Evolutionary conservation across 1,140 invertebrate species (phyloP).

Genomic region (Tetraneura akinire): DNA sequence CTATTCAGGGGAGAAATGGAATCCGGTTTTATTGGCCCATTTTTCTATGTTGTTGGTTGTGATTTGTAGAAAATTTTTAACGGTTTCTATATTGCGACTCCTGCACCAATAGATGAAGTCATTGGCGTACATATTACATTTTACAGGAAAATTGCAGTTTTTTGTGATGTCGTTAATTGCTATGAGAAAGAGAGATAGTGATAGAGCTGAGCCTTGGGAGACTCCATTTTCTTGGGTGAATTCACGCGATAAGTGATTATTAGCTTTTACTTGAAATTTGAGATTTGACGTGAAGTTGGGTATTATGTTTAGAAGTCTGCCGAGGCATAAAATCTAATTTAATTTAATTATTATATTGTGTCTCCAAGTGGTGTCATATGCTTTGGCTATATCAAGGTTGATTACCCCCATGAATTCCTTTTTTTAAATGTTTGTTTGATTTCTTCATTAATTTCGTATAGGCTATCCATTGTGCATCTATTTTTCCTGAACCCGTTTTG

Average conservation of each 20-base stretch:
- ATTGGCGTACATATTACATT: background rate
- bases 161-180: background rate
- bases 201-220: background rate
- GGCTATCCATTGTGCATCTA: background rate
- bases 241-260: background rate
- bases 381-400: background rate
- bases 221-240: slow-evolving; percentile 9
- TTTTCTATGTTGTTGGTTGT: background rate
- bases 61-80: background rate
- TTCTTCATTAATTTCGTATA: background rate
- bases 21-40: background rate
- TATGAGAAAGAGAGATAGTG: background rate
- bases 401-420: background rate
- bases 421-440: background rate
- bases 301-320: background rate
- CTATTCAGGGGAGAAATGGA: background rate
- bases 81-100: background rate
- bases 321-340: background rate
- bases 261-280: background rate
- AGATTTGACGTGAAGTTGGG: background rate
- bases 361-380: background rate
- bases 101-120: background rate
- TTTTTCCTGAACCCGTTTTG: background rate
- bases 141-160: background rate
- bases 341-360: background rate